Conservation (phyloP, 37 sponge, comb jelly and placozoan genomes). For the Oscarella lobularis region DNA sequence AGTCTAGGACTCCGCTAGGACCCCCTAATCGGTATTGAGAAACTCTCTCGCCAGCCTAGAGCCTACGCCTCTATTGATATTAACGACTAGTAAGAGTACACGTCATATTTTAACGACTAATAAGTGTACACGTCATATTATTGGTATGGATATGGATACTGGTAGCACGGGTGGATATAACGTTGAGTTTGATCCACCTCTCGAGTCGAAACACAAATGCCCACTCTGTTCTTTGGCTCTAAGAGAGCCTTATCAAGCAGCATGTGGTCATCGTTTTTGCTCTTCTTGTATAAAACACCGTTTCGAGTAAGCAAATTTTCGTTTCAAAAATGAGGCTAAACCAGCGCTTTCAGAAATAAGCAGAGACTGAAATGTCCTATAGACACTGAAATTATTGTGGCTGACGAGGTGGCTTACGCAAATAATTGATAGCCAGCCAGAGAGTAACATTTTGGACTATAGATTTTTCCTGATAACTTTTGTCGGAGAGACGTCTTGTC, state of each 20-base stretch:
- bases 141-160: too few relatives aligned
- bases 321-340: background rate
- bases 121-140: too few relatives aligned
- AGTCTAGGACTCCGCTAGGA: too few relatives aligned
- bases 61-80: too few relatives aligned
- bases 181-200: constrained; percentile 3
- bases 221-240: background rate
- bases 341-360: background rate
- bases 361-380: background rate
- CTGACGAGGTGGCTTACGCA: background rate
- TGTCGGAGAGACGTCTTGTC: constrained; percentile 30
- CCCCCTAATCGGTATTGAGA: too few relatives aligned
- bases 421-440: too few relatives aligned
- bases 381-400: background rate
- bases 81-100: too few relatives aligned
- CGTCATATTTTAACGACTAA: too few relatives aligned
- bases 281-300: background rate
- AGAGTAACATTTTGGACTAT: too few relatives aligned
- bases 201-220: constrained; percentile 4
- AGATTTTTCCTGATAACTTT: constrained; percentile 51
- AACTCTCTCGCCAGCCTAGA: too few relatives aligned
- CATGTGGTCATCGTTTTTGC: constrained; percentile 7
- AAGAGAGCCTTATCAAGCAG: background rate
- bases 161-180: too few relatives aligned
- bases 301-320: background rate